Base-by-base conservation (phyloP, 2,888 invertebrate genomes). In the Bellardia bayeri region DNA sequence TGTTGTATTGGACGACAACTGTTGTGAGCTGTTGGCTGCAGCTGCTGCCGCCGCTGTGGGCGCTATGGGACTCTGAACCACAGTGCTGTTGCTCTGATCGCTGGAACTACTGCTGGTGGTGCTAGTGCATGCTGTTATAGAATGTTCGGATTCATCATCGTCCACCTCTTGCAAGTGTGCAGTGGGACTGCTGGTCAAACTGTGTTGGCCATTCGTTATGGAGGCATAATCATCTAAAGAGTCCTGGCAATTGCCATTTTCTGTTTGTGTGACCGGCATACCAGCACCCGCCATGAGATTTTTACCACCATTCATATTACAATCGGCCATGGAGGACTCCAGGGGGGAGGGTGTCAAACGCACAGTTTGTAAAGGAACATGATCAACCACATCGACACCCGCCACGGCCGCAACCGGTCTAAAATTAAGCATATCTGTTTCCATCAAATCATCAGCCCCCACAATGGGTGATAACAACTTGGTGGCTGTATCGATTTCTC, bases 401-500 rank as follows among this genome's bases (percentile, higher is more conserved):
- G 87, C 68, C 42, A 91, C 90, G 30, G 90, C 89, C 40, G 72
- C 33, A 51, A 87, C 83, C 51, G 90, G 89, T 9, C 91, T 90
- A 88, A 91, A 91, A 83, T 89, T 90, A 16, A 91, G 88, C 87
- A 90, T 86, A 72, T 89, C 90, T 30, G 89, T 89, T 69, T 90
- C 90, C 9, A 91, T 82, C 64, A 91, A 69, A 87, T 92, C 92
- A 68, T 92, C 92, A 33, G 90, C 89, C 6, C 90, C 91, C 33
- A 90, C 90, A 23, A 92, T 90, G 30, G 93, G 93, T 56, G 92
- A 92, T 14, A 92, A 89, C 90, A 93, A 89, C 88, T 93, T 94
- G 78, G 93, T 92, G 71, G 93, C 93, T 23, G 94, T 91, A 85
- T 94, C 94, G 30, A 93, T 94, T 89, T 94, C 94, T 8, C 94